A percentile compares a stretch with the other conserved stretches of the same genome.
Conservation (phyloP, 2,113 vertebrate genomes). For the Hyperopisus bebe region DNA sequence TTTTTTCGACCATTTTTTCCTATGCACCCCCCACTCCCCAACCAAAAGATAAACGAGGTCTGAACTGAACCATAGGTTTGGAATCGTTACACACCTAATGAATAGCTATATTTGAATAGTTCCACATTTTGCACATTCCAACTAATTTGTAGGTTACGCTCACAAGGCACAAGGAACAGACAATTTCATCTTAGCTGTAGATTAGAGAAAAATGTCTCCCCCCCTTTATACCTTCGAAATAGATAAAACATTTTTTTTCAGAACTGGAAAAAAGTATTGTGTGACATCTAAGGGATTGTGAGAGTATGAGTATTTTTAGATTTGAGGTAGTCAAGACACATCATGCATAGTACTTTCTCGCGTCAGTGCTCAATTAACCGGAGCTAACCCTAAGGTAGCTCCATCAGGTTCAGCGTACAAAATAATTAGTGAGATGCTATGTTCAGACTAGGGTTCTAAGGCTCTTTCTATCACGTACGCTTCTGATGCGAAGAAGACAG, state of each 20-base stretch:
- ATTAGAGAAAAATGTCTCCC: neutral
- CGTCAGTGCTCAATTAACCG: neutral
- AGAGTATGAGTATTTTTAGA: neutral
- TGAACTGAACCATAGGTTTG: neutral
- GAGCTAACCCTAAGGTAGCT: neutral
- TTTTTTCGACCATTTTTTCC: neutral
- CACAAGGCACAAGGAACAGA: constrained; percentile 8
- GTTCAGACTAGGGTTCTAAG: neutral
- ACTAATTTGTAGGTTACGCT: neutral
- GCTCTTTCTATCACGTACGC: neutral
- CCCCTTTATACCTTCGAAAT: constrained; percentile 3
- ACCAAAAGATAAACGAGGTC: neutral
- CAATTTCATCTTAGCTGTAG: constrained; percentile 12
- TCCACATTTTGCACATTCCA: neutral
- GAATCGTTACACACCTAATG: neutral
- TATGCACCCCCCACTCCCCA: neutral
- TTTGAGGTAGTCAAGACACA: neutral
- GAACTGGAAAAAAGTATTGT: constrained; percentile 24
- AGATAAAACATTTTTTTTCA: constrained; percentile 22
- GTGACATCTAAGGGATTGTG: constrained; percentile 5
- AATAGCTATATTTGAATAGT: neutral
- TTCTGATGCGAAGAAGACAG: neutral
- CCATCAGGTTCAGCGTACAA: neutral
- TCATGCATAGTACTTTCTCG: neutral
- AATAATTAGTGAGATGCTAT: neutral